These are phyloP conservation scores for Corythoichthys haematopterus DNA, from an alignment of 2,113 vertebrate species.

Conservation along the genomic window DNA sequence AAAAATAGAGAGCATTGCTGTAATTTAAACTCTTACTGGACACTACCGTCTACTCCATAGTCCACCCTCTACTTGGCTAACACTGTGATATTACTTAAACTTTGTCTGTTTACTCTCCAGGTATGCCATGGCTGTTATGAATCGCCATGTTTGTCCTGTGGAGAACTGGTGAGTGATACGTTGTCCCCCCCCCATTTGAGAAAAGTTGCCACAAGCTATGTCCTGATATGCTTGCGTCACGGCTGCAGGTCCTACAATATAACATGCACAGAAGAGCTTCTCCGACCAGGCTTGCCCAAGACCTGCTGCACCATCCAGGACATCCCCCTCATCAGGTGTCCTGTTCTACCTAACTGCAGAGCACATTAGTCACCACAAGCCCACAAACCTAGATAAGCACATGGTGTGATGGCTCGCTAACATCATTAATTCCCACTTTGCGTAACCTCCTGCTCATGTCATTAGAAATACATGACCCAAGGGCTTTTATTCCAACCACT, in stretches of 20 bases:
- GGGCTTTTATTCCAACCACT: not conserved
- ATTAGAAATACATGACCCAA: not conserved
- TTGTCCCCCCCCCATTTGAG: not conserved
- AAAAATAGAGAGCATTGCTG: not conserved
- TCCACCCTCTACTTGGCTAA: not conserved
- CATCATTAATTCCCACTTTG: conserved; percentile 33
- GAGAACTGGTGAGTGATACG: conserved; percentile 83
- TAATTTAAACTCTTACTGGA: not conserved
- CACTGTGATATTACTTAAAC: conserved; percentile 5
- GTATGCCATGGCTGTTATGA: conserved; percentile 93
- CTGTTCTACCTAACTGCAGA: conserved; percentile 4
- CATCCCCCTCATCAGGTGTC: conserved; percentile 86
- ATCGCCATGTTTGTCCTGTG: conserved; percentile 90
- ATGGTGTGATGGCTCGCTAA: conserved; percentile 17
- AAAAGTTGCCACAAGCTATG: not conserved
- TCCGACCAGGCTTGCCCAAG: conserved; percentile 83
- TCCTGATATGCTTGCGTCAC: conserved; percentile 11
- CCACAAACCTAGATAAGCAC: conserved; percentile 28
- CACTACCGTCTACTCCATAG: not conserved
- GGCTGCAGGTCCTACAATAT: conserved; percentile 84
- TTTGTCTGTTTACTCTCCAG: conserved; percentile 50
- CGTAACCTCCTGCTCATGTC: conserved; percentile 31
- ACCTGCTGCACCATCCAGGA: conserved; percentile 88
- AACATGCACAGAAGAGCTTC: conserved; percentile 79
- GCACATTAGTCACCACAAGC: conserved; percentile 25